Evolutionary conservation across 1,140 invertebrate species (phyloP), one percentile per base, ranked within the genome.

Genomic region (Zaprionus lachaisei): DNA sequence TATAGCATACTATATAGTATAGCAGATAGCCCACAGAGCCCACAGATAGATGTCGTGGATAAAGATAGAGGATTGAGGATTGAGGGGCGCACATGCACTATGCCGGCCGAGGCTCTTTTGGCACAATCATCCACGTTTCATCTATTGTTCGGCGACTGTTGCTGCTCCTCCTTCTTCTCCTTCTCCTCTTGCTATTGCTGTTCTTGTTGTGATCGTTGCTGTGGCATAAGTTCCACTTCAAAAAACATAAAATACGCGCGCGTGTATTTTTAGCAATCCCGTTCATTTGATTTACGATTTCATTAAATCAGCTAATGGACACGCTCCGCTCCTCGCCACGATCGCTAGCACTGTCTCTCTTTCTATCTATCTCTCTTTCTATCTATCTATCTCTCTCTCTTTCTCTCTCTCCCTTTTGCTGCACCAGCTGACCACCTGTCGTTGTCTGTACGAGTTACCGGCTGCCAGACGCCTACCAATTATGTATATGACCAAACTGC

Each of bases 261-360:
- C 55, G 63, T 82, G 44, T 90, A 90, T 90, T 86, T 91, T 71
- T 90, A 91, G 86, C 79, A 82, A 85, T 91, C 76, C 76, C 77
- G 81, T 87, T 90, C 86, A 71, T 91, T 90, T 90, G 85, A 90
- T 90, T 90, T 90, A 90, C 86, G 86, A 90, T 91, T 90, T 90
- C 85, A 90, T 90, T 91, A 90, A 85, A 91, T 90, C 79, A 90
- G 85, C 85, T 90, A 90, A 90, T 91, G 85, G 85, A 90, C 77
- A 86, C 80, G 65, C 79, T 64, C 70, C 79, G 64, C 65, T 71
- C 76, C 63, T 55, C 51, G 20, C 55, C 38, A 51, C 79, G 83
- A 87, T 84, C 76, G 61, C n/a, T 31, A 22, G 22, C n/a, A 37
- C 17, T 24, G 14, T 24, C 14, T 58, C 9, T 31, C 56, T 22